Evolutionary conservation across 1,140 invertebrate genomes (phyloP).

Genomic region (Microplitis demolitor): DNA sequence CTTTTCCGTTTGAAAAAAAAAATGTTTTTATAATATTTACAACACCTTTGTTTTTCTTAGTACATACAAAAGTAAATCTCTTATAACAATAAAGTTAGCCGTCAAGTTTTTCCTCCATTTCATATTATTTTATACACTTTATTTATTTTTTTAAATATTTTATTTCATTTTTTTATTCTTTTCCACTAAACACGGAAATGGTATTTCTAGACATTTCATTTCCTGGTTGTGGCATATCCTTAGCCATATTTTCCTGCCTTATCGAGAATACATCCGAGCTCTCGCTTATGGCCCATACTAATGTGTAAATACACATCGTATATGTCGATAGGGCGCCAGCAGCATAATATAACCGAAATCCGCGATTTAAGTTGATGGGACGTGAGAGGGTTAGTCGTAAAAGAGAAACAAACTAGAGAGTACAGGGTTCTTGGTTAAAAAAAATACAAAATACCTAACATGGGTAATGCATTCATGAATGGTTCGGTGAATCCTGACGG

Average conservation of each 20-base stretch:
- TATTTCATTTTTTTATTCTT: not conserved
- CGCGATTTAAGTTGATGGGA: slow-evolving; percentile 21
- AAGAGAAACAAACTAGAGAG: slow-evolving; percentile 35
- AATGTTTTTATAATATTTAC: too few relatives aligned
- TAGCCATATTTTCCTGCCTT: not conserved
- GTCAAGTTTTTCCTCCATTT: not conserved
- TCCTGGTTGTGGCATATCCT: not conserved
- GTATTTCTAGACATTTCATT: slow-evolving; percentile 15
- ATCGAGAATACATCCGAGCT: not conserved
- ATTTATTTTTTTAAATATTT: not conserved
- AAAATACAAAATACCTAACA: not conserved
- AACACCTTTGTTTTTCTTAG: not conserved
- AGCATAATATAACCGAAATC: not conserved
- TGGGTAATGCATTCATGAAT: slow-evolving; percentile 48
- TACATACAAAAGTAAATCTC: not conserved
- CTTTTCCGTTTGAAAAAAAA: too few relatives aligned
- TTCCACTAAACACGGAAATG: not conserved
- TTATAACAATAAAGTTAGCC: slow-evolving; percentile 3
- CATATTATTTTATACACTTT: not conserved
- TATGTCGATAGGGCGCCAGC: not conserved
- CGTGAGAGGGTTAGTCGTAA: slow-evolving; percentile 5
- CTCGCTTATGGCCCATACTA: not conserved
- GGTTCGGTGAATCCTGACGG: slow-evolving; percentile 33
- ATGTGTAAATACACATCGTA: not conserved
- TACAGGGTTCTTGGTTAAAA: slow-evolving; percentile 22